Evolutionary conservation across 2,888 invertebrate species (phyloP).

Genomic region (Pemphredon lugubris): DNA sequence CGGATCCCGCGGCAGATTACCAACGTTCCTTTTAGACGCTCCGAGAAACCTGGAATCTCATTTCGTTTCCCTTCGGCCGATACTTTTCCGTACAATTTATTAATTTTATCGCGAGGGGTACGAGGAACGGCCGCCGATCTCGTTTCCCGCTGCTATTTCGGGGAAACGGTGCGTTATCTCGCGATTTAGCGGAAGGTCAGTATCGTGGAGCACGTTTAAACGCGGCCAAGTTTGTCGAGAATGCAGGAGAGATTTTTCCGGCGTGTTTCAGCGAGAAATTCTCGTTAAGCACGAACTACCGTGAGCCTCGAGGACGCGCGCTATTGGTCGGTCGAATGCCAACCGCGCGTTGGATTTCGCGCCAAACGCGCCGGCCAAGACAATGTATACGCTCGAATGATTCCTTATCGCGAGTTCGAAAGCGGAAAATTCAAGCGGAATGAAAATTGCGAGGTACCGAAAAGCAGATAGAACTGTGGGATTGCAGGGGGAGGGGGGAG

Average conservation of each 20-base stretch:
- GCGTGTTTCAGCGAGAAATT: conserved; percentile 42
- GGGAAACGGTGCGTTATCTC: conserved; percentile 1
- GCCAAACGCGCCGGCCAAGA: conserved; percentile 47
- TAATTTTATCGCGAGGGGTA: too few species aligned
- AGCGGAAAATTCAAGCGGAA: neutral
- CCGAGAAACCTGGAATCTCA: too few species aligned
- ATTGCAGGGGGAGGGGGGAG: too few species aligned
- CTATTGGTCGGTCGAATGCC: conserved; percentile 49
- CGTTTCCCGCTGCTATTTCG: too few species aligned
- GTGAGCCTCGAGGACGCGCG: conserved; percentile 33
- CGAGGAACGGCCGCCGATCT: too few species aligned
- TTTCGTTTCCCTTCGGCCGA: too few species aligned
- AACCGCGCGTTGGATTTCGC: conserved; percentile 63
- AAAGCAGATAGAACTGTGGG: neutral
- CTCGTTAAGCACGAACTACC: conserved; percentile 62
- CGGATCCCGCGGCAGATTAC: too few species aligned
- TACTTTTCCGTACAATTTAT: too few species aligned
- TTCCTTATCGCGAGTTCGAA: conserved; percentile 35
- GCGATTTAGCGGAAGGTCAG: conserved; percentile 6
- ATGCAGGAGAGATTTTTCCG: conserved; percentile 33
- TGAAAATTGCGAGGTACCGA: neutral
- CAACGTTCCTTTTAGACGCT: too few species aligned
- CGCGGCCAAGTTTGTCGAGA: conserved; percentile 41
- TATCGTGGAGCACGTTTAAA: conserved; percentile 17
- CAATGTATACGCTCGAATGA: conserved; percentile 38